Evolutionary conservation across 2,797 vertebrate species (phyloP).

Genomic region (Argentina silus): DNA sequence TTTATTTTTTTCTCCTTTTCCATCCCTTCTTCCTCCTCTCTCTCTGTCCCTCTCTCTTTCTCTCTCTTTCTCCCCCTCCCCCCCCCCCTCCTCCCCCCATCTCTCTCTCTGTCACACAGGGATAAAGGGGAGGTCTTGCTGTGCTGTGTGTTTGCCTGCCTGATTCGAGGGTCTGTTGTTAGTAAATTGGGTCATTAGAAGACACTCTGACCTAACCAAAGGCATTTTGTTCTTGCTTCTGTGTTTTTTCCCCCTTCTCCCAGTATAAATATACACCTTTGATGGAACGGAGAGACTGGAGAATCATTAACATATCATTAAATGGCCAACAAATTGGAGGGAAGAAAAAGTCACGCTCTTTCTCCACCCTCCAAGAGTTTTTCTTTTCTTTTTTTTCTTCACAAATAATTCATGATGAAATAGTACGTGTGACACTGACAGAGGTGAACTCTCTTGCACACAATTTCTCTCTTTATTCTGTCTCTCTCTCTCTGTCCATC

Average conservation of each 20-base stretch:
- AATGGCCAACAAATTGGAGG: slow-evolving; percentile 40
- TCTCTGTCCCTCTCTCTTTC: not conserved
- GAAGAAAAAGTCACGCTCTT: slow-evolving; percentile 19
- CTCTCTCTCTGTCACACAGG: slow-evolving; percentile 35
- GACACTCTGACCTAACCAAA: slow-evolving; percentile 76
- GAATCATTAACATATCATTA: slow-evolving; percentile 56
- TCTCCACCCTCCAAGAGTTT: not conserved
- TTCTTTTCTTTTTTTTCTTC: slow-evolving; percentile 25
- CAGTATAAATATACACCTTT: slow-evolving; percentile 61
- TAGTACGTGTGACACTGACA: slow-evolving; percentile 1
- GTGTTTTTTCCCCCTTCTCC: slow-evolving; percentile 38
- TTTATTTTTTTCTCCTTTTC: not conserved
- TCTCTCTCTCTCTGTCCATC: not conserved
- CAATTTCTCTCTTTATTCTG: not conserved
- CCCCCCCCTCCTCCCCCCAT: slow-evolving; percentile 22
- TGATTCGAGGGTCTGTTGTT: slow-evolving; percentile 61
- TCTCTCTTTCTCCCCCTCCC: not conserved
- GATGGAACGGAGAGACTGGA: slow-evolving; percentile 49
- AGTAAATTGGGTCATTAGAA: slow-evolving; percentile 74
- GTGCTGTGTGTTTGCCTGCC: slow-evolving; percentile 49
- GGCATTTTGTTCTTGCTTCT: slow-evolving; percentile 65
- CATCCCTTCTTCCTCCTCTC: slow-evolving; percentile 4
- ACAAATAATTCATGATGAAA: slow-evolving; percentile 27
- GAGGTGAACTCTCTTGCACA: not conserved
- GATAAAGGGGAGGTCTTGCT: slow-evolving; percentile 60